Base-by-base conservation (phyloP, 2,113 vertebrate species). In the Puma concolor region DNA sequence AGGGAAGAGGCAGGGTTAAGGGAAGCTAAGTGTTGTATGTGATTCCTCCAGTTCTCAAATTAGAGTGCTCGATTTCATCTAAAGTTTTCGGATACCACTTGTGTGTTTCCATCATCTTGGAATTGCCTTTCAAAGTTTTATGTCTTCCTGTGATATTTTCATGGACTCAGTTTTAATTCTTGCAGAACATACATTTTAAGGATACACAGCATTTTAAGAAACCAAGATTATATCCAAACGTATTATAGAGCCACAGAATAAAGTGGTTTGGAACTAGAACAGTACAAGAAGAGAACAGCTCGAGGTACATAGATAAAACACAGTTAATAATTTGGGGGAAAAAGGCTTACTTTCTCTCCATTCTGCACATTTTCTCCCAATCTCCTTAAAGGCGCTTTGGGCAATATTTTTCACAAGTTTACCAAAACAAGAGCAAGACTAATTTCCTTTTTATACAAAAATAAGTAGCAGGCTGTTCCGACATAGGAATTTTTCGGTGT, bases 241-340 rank as follows among this genome's bases (percentile, higher is more conserved):
- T 99, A 99, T 99, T 99, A 99, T 99, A 99, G 99, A 99, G 99
- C 99, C 99, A 99, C 99, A 99, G 99, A 99, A 99, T 98, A 99
- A 99, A 99, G 99, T 99, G 99, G 99, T 99, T 99, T 77, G 41
- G 99, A 99, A 99, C 99, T 99, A 99, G 99, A 99, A 99, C 99
- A 99, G 98, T 98, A 98, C 97, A 99, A 99, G 99, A 99, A 99
- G 99, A 99, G 99, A 99, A 99, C 99, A 99, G 99, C 99, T 99
- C 99, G 99, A 99, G 98, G 99, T 99, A 99, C 99, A 99, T 99
- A 99, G 99, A 99, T 99, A 99, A 99, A 99, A 99, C 99, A 99
- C 99, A 99, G 99, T 99, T 99, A 99, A 99, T 99, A 99, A 99
- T 99, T 99, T 99, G 99, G 99, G 9, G 99, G 99, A 98, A 98